Conservation (phyloP, 2,888 invertebrate genomes). For the Rhorus exstirpatorius region DNA sequence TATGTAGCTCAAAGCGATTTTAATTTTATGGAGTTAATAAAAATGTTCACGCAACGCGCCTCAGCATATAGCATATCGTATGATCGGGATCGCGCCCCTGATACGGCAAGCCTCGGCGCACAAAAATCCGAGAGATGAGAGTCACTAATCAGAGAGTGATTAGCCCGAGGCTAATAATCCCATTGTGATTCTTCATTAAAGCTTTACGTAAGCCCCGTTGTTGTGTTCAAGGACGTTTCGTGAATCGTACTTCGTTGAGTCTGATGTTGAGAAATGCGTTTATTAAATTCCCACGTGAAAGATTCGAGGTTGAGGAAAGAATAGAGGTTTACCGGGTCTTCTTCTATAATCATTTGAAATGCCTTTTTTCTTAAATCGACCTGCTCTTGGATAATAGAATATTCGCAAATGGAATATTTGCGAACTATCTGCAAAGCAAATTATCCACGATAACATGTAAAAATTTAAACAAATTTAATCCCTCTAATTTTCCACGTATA, state of each 20-base stretch:
- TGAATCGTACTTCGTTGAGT: conserved; percentile 1
- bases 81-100: too few relatives aligned
- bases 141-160: neutral
- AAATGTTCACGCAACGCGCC: too few relatives aligned
- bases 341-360: neutral
- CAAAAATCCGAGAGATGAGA: too few relatives aligned
- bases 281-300: conserved; percentile 47
- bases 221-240: neutral
- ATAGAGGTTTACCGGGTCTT: conserved; percentile 7
- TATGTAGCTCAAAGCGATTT: too few relatives aligned
- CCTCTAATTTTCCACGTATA: too few relatives aligned
- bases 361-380: neutral
- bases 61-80: too few relatives aligned
- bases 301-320: neutral
- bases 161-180: conserved; percentile 6
- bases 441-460: too few relatives aligned
- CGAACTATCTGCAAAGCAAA: too few relatives aligned
- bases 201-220: conserved; percentile 34
- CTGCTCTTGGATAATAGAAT: neutral
- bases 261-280: conserved; percentile 21
- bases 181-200: conserved; percentile 19
- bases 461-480: too few relatives aligned
- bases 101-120: too few relatives aligned
- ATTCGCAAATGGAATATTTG: neutral
- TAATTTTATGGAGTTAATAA: too few relatives aligned